These are phyloP conservation scores for Drosophila testacea DNA, from an alignment of 2,888 invertebrate species.

Conservation along the genomic window DNA sequence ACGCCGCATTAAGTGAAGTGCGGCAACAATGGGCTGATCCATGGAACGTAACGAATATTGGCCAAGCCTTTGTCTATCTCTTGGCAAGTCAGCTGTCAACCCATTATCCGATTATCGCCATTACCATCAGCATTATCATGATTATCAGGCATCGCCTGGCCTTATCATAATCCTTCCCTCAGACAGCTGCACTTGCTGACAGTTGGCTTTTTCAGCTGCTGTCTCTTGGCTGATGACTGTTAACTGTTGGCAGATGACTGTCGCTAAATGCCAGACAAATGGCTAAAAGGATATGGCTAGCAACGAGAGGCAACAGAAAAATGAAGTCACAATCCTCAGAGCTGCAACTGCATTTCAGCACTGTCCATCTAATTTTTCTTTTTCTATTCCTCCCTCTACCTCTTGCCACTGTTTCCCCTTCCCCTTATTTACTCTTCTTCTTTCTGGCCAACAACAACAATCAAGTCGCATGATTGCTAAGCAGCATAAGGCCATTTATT, in stretches of 20 bases:
- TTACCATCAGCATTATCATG: conserved; percentile 25
- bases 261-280: conserved; percentile 51
- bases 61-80: background rate
- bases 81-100: background rate
- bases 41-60: background rate
- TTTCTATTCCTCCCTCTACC: no score
- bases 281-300: background rate
- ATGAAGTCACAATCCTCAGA: conserved; percentile 22
- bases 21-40: conserved; percentile 13
- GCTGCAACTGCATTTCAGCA: conserved; percentile 17
- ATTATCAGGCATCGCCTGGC: conserved; percentile 26
- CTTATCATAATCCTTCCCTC: conserved; percentile 39
- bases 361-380: conserved; percentile 51
- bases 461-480: conserved; percentile 75
- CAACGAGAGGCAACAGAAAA: conserved; percentile 10
- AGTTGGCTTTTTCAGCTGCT: conserved; percentile 5
- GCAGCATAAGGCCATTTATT: conserved; percentile 76
- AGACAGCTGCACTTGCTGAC: conserved; percentile 25
- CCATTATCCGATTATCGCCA: conserved; percentile 16
- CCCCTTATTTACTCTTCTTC: background rate
- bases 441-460: conserved; percentile 41
- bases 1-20: conserved; percentile 6
- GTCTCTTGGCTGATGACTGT: no score
- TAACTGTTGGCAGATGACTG: conserved; percentile 25
- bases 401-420: conserved; percentile 11